A percentile compares a stretch with the other conserved stretches of the same genome.
Conservation (phyloP, 37 sponge, comb jelly and placozoan genomes). For the Aplysina aerophoba region DNA sequence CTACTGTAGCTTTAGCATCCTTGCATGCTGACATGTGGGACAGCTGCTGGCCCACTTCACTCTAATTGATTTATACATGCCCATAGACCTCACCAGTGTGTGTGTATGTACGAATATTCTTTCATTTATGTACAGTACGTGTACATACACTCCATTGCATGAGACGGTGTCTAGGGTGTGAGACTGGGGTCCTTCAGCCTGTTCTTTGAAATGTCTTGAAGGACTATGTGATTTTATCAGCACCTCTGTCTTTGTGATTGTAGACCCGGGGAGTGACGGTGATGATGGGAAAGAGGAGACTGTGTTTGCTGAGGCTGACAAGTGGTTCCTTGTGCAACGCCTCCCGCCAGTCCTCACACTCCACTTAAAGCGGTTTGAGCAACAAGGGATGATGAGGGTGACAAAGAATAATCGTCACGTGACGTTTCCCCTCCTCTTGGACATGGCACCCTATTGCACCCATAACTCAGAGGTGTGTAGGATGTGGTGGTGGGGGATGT, state of each 20-base stretch:
- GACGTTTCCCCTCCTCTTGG: conserved; percentile 78
- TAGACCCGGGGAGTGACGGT: conserved; percentile 44
- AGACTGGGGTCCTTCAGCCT: too few species aligned
- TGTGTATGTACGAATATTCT: too few species aligned
- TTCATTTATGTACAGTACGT: too few species aligned
- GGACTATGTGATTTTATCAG: too few species aligned
- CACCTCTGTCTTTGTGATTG: background rate
- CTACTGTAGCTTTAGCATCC: too few species aligned
- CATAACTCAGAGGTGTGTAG: conserved; percentile 49
- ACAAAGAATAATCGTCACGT: conserved; percentile 82
- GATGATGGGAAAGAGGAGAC: conserved; percentile 7
- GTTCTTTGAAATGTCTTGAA: too few species aligned
- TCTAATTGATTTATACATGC: too few species aligned
- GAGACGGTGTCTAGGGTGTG: too few species aligned
- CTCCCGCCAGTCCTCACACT: conserved; percentile 81
- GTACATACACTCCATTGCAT: too few species aligned
- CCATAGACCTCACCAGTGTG: too few species aligned
- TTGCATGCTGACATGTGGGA: too few species aligned
- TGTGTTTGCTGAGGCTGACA: conserved; percentile 71
- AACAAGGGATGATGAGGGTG: conserved; percentile 42
- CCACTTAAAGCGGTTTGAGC: conserved; percentile 93
- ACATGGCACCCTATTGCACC: conserved; percentile 82
- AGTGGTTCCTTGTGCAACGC: conserved; percentile 66
- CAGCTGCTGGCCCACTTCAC: too few species aligned
- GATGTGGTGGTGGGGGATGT: background rate